Conservation (phyloP, 1,140 invertebrate species). For the Gryllus bimaculatus region DNA sequence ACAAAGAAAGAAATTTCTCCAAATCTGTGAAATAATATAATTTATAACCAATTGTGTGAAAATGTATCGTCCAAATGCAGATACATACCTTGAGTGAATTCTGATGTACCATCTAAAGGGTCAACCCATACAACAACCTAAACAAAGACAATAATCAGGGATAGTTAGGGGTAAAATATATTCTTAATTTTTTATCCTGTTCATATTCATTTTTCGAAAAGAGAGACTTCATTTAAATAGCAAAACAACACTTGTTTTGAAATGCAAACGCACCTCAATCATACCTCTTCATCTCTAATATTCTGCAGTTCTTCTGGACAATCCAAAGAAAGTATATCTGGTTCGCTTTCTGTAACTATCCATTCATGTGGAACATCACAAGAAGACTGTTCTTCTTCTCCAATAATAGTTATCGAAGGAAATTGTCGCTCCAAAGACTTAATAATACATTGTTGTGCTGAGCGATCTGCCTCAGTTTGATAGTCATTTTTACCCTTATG, state of each 20-base stretch:
- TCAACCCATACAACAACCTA: constrained; percentile 92
- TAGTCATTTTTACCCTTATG: constrained; percentile 80
- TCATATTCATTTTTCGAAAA: neutral
- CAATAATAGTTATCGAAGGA: constrained; percentile 83
- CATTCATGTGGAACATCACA: constrained; percentile 57
- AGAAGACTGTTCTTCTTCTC: constrained; percentile 65
- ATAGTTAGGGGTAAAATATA: neutral
- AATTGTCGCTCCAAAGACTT: constrained; percentile 73
- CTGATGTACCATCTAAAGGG: constrained; percentile 92
- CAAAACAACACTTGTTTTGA: constrained; percentile 14
- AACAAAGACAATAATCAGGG: constrained; percentile 21
- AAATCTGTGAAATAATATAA: no score
- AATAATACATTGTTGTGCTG: constrained; percentile 86
- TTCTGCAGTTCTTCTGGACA: constrained; percentile 59
- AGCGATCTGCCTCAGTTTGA: constrained; percentile 94
- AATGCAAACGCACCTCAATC: constrained; percentile 15
- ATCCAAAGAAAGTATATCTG: constrained; percentile 54
- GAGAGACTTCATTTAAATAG: constrained; percentile 12
- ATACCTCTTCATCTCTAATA: constrained; percentile 47
- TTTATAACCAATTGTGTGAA: no score
- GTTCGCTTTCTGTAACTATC: constrained; percentile 58
- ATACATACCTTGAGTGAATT: constrained; percentile 73
- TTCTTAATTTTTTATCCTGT: neutral
- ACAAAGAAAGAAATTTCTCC: no score
- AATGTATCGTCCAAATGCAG: constrained; percentile 27